phyloP scores from a whole-genome alignment of 2,797 vertebrate genomes.

The Arremon brunneinucha region DNA sequence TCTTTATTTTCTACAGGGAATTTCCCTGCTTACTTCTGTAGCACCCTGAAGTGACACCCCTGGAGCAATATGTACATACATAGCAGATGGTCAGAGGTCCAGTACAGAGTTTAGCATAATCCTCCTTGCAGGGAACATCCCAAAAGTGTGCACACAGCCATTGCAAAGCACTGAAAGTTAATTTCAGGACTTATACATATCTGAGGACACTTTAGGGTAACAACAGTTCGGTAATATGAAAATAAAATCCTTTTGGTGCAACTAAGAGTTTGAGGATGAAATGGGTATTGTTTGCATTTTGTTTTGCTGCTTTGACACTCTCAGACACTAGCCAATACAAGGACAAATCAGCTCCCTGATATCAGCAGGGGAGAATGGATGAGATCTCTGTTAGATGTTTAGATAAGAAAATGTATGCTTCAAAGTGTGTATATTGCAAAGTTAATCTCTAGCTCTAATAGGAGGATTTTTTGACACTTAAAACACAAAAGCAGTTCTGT shows the following conservation, averaged over 20 bases:
- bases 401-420: neutral
- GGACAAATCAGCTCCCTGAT: neutral
- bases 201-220: neutral
- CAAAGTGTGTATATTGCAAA: neutral
- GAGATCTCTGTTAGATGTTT: slow-evolving; percentile 2
- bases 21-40: neutral
- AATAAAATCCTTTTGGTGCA: neutral
- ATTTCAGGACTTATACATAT: neutral
- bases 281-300: neutral
- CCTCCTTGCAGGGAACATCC: neutral
- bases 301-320: neutral
- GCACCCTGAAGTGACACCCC: neutral
- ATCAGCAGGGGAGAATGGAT: neutral
- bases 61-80: neutral
- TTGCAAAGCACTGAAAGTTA: neutral
- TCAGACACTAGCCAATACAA: neutral
- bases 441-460: neutral
- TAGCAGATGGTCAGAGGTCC: neutral
- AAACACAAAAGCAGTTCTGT: neutral
- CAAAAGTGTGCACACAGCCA: neutral
- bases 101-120: neutral
- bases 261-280: neutral
- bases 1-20: neutral
- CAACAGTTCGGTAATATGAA: neutral
- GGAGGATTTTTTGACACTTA: neutral